Evolutionary conservation across 2,797 vertebrate species (phyloP).

Genomic region (Sparus aurata): DNA sequence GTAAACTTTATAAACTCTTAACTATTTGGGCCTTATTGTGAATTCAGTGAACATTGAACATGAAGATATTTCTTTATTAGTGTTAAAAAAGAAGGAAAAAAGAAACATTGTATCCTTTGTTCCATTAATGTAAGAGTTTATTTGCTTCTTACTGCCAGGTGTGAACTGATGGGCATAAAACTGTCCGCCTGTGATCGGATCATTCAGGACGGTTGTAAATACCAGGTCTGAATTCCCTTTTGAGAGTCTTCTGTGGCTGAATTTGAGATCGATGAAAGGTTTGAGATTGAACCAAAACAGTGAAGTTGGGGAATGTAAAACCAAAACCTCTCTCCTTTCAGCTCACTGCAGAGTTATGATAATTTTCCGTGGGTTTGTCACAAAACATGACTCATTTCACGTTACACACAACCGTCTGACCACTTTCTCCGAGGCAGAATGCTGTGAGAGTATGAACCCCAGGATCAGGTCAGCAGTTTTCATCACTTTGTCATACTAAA

Average conservation of each 20-base stretch:
- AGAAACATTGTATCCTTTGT: too few relatives aligned
- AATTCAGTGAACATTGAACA: too few relatives aligned
- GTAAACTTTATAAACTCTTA: too few relatives aligned
- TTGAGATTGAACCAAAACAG: background rate
- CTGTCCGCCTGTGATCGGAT: too few relatives aligned
- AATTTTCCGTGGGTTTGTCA: background rate
- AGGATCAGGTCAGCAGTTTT: constrained; percentile 31
- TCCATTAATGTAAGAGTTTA: too few relatives aligned
- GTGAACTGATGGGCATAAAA: too few relatives aligned
- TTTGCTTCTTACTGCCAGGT: too few relatives aligned
- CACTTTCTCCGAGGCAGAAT: background rate
- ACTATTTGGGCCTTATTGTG: too few relatives aligned
- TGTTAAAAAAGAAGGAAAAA: too few relatives aligned
- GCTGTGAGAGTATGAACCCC: background rate
- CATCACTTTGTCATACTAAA: constrained; percentile 14
- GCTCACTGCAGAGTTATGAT: background rate
- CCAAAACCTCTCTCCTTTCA: background rate
- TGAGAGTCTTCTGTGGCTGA: background rate
- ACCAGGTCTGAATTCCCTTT: too few relatives aligned
- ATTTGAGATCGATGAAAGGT: background rate
- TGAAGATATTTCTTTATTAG: too few relatives aligned
- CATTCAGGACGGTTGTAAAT: too few relatives aligned
- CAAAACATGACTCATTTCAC: background rate
- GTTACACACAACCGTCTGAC: background rate
- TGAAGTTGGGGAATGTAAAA: background rate